Evolutionary conservation across 2,888 invertebrate species (phyloP).

Genomic region (Nineta flava): DNA sequence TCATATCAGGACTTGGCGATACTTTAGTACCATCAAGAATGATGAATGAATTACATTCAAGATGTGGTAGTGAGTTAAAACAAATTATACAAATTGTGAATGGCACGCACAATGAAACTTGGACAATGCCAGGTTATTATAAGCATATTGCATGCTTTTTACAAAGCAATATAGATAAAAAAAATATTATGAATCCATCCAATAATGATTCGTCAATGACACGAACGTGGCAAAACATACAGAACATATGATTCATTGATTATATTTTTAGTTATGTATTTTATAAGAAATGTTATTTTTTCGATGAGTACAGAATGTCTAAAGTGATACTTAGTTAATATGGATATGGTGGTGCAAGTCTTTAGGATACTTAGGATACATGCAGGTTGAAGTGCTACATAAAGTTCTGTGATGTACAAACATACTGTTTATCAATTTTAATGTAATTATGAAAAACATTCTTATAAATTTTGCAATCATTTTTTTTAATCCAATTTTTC

Average conservation of each 20-base stretch:
- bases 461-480: no score
- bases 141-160: constrained; percentile 37
- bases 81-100: constrained; percentile 58
- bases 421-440: no score
- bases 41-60: constrained; percentile 66
- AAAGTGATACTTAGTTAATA: no score
- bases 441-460: no score
- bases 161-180: constrained; percentile 16
- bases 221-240: constrained; percentile 3
- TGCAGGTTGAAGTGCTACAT: no score
- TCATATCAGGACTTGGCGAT: constrained; percentile 79
- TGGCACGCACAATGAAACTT: constrained; percentile 91
- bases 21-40: constrained; percentile 78
- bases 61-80: constrained; percentile 61
- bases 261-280: neutral
- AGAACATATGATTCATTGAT: constrained; percentile 3
- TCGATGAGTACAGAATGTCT: no score
- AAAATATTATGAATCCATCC: neutral
- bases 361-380: no score
- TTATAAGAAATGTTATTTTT: neutral
- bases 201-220: neutral
- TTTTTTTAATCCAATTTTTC: no score
- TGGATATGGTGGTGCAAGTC: no score
- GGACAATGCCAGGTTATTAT: constrained; percentile 75
- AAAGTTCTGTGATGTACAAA: no score